A percentile compares a stretch with the other conserved stretches of the same genome.
Conservation (phyloP, 2,113 vertebrate species). For the Pleuronectes platessa region DNA sequence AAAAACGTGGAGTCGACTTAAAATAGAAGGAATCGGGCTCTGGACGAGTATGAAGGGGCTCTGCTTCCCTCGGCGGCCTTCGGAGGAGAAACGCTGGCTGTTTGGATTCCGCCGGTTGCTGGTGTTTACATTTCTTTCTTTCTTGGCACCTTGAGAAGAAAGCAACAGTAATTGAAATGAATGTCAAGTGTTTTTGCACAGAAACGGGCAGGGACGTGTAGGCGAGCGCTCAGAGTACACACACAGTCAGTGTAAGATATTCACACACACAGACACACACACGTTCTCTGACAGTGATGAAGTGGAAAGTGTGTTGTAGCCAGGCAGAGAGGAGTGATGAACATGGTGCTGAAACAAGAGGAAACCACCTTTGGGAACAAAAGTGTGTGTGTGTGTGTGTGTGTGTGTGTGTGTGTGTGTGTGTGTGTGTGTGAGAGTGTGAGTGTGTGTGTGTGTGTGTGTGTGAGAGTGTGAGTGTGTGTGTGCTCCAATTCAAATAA, state of each 20-base stretch:
- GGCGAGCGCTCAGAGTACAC: neutral
- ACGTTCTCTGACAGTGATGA: constrained; percentile 74
- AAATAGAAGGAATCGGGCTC: constrained; percentile 40
- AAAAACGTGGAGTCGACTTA: constrained; percentile 49
- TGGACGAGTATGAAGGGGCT: constrained; percentile 14
- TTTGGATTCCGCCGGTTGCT: constrained; percentile 1
- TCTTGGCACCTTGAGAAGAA: neutral
- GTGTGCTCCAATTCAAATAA: neutral
- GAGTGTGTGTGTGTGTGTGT: neutral
- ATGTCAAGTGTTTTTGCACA: constrained; percentile 27
- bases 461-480: neutral
- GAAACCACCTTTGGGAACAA: constrained; percentile 1
- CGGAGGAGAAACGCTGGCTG: constrained; percentile 20
- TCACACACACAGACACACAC: neutral
- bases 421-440: no score
- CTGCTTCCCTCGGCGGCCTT: constrained; percentile 40
- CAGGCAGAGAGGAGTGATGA: constrained; percentile 53
- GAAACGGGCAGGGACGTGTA: neutral
- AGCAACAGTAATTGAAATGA: constrained; percentile 49
- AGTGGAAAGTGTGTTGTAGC: constrained; percentile 51
- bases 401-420: no score
- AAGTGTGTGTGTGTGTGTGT: no score
- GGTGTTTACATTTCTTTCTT: constrained; percentile 33
- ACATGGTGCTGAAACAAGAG: constrained; percentile 24
- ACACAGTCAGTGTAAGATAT: neutral